phyloP scores from a whole-genome alignment of 2,797 vertebrate genomes.

The Eupleurogrammus muticus region DNA sequence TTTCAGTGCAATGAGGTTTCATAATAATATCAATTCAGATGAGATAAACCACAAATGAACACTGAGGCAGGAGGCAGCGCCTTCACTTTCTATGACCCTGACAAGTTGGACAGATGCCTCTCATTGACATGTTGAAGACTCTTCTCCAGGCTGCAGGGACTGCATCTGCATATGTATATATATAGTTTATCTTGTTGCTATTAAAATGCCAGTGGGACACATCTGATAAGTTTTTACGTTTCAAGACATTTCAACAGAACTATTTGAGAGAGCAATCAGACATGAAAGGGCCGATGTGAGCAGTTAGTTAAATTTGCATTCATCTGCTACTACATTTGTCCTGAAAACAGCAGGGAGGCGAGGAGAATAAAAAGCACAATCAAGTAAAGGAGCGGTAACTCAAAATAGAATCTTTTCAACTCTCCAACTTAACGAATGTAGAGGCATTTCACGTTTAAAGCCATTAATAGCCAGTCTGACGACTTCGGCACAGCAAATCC shows the following conservation, averaged over 20 bases:
- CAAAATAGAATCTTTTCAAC: conserved; percentile 1
- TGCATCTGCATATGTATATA: no score
- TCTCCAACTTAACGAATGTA: background rate
- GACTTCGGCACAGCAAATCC: conserved; percentile 9
- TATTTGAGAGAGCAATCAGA: conserved; percentile 34
- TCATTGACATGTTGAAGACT: no score
- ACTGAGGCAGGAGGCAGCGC: no score
- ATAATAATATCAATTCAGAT: no score
- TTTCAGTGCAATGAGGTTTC: no score
- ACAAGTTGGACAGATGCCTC: no score
- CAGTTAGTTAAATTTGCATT: conserved; percentile 27
- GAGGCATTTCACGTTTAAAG: background rate
- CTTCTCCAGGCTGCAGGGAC: no score
- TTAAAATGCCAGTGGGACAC: background rate
- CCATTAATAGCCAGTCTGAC: conserved; percentile 13
- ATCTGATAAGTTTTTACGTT: conserved; percentile 9
- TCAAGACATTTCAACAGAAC: conserved; percentile 32
- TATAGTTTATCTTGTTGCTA: conserved; percentile 1
- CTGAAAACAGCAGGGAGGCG: conserved; percentile 11
- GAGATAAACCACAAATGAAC: no score
- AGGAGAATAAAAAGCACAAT: background rate
- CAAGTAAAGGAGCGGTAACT: conserved; percentile 5
- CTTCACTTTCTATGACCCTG: no score
- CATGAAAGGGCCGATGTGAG: conserved; percentile 20
- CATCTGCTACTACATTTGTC: conserved; percentile 16